Conservation (phyloP, 92 coral and sea anemone genomes). For the Parazoanthus darwini region DNA sequence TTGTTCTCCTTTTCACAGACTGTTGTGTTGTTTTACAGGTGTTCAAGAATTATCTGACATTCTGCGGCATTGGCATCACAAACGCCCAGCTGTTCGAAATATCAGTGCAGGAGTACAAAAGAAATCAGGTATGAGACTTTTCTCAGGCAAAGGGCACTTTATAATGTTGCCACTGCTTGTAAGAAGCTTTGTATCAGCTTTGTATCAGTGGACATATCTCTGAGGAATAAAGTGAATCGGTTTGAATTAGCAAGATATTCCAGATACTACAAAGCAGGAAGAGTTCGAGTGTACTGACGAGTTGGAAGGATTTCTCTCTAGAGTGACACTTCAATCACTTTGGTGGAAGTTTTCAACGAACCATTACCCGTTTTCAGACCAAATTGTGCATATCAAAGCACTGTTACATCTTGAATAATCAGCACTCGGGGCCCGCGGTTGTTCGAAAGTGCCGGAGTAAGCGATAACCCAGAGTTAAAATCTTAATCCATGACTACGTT, state of each 20-base stretch:
- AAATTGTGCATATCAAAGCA: too few species aligned
- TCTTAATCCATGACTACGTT: too few species aligned
- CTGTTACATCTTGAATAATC: too few species aligned
- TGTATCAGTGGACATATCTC: too few species aligned
- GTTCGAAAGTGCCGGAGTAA: too few species aligned
- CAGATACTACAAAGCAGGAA: background rate
- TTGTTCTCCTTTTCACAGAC: background rate
- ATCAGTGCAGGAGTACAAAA: constrained; percentile 89
- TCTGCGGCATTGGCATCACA: constrained; percentile 95
- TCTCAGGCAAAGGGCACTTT: background rate
- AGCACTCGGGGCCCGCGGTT: too few species aligned
- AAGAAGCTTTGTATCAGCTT: background rate
- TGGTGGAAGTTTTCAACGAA: too few species aligned
- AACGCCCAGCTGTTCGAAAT: constrained; percentile 96
- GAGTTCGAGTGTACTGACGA: background rate
- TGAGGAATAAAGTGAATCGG: too few species aligned
- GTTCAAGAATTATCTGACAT: constrained; percentile 88
- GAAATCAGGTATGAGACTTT: constrained; percentile 73
- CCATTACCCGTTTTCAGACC: too few species aligned
- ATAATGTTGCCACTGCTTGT: background rate
- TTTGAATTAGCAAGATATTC: background rate
- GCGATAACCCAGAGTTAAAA: too few species aligned
- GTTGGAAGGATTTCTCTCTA: too few species aligned
- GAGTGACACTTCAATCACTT: too few species aligned
- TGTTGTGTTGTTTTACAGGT: constrained; percentile 54